A percentile compares a stretch with the other conserved stretches of the same genome.
Conservation (phyloP, 2,888 invertebrate species). For the Brachypterus glaber region DNA sequence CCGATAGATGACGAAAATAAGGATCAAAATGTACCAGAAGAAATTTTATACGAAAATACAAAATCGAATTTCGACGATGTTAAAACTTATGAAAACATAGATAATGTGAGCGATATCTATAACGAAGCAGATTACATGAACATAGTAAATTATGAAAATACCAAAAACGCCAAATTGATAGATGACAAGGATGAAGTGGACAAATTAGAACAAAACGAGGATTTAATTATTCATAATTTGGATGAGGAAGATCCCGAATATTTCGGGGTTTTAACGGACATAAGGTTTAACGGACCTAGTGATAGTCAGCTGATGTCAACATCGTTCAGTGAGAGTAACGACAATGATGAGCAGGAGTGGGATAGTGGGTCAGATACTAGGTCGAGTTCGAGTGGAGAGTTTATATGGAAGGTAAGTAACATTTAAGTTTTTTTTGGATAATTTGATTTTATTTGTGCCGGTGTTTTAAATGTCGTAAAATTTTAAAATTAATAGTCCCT, state of each 20-base stretch:
- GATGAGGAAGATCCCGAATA: slow-evolving; percentile 25
- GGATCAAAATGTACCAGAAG: neutral
- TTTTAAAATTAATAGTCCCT: too few relatives aligned
- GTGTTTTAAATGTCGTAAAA: too few relatives aligned
- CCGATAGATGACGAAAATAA: neutral
- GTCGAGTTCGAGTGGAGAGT: slow-evolving; percentile 67
- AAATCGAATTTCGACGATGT: slow-evolving; percentile 4
- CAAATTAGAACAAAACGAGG: slow-evolving; percentile 21
- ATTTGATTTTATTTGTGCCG: too few relatives aligned
- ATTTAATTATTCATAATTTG: slow-evolving; percentile 18
- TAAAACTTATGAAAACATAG: slow-evolving; percentile 7
- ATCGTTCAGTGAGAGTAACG: slow-evolving; percentile 43
- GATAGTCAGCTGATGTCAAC: slow-evolving; percentile 41
- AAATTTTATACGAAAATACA: neutral
- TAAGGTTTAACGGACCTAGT: slow-evolving; percentile 38
- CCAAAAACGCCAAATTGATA: slow-evolving; percentile 27
- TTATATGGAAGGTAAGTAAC: slow-evolving; percentile 66
- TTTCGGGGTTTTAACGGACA: slow-evolving; percentile 37
- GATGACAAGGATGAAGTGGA: slow-evolving; percentile 43
- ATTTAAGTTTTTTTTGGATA: too few relatives aligned
- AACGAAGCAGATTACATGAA: slow-evolving; percentile 31
- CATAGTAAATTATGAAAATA: slow-evolving; percentile 27
- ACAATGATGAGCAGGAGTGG: slow-evolving; percentile 55
- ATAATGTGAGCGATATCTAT: slow-evolving; percentile 17
- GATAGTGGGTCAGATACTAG: slow-evolving; percentile 61